phyloP scores from a whole-genome alignment of 1,140 invertebrate species.

The Eriocheir sinensis region DNA sequence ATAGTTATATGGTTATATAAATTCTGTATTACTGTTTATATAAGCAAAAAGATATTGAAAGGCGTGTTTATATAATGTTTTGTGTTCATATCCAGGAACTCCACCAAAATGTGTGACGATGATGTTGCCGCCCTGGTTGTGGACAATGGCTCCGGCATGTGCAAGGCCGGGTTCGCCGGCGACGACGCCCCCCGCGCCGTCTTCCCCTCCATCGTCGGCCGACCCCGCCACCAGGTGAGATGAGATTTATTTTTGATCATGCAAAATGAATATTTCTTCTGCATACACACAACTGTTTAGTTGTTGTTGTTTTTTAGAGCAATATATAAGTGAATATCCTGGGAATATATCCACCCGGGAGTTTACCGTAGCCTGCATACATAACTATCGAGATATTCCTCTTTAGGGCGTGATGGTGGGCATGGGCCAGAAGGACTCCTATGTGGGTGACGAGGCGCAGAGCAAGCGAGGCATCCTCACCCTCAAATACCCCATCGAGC shows the following conservation, averaged over 20 bases:
- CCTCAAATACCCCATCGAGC: constrained; percentile 96
- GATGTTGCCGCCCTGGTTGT: constrained; percentile 17
- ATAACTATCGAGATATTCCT: no score
- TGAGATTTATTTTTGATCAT: not conserved
- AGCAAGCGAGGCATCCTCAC: constrained; percentile 95
- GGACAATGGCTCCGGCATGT: constrained; percentile 38
- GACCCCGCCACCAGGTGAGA: constrained; percentile 39
- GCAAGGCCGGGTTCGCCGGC: constrained; percentile 43
- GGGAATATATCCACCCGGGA: not conserved
- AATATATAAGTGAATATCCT: not conserved
- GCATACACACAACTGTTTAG: no score
- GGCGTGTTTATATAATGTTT: not conserved
- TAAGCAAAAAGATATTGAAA: not conserved
- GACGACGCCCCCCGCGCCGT: constrained; percentile 43
- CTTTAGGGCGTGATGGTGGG: constrained; percentile 91
- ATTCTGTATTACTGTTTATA: not conserved
- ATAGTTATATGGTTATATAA: no score
- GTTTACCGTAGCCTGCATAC: not conserved
- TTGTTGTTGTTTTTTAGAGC: not conserved
- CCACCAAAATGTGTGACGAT: constrained; percentile 42
- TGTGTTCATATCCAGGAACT: not conserved
- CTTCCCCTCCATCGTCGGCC: constrained; percentile 48
- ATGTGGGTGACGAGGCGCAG: constrained; percentile 96
- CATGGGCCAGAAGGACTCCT: constrained; percentile 96
- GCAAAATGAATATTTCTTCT: not conserved